Evolutionary conservation across 2,113 vertebrate genomes (phyloP), one percentile per base, ranked within the genome.

Genomic region (Eublepharis macularius): DNA sequence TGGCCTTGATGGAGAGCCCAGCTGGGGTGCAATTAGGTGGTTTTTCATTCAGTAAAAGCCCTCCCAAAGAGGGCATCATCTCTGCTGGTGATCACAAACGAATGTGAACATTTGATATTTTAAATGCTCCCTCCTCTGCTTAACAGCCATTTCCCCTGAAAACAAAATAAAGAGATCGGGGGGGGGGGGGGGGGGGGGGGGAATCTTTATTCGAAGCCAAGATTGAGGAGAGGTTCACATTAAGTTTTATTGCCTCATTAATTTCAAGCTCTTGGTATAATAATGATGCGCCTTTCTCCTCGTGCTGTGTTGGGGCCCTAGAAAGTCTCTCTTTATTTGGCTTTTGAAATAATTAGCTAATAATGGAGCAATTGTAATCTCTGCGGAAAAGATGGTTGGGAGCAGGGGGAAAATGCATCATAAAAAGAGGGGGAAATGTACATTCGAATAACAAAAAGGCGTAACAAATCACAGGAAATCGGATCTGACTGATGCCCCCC

Each of bases 211-310:
- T 21, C 74, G 43, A 82, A 78, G 83, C 81, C 84, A 90, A 73
- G 90, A 16, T 5, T 6, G 34, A 72, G 78, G 65, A 82, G 60
- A 68, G 63, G 85, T 83, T 92, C 72, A 76, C 39, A 65, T 81
- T 0, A n/a, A 89, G 86, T 94, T 94, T 94, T 91, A 93, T 83
- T 83, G 86, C 41, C 87, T 90, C 6, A 9, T 94, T 94, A 90
- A 93, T 81, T 86, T 92, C 41, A 6, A 81, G 77, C 78, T 80
- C 45, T 72, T 90, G 79, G 12, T 66, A 86, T 81, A 45, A 0
- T 82, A 88, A 68, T 1, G 19, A 14, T 34, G 36, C 70, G 14
- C 76, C 88, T 83, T 92, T 89, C 81, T 72, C 29, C 29, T 80
- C 89, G 83, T 85, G 84, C 29, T 9, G 2, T 43, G 60, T 70